These are phyloP conservation scores for Ornithoptera alexandrae DNA, from an alignment of 2,888 invertebrate species.

Conservation along the genomic window DNA sequence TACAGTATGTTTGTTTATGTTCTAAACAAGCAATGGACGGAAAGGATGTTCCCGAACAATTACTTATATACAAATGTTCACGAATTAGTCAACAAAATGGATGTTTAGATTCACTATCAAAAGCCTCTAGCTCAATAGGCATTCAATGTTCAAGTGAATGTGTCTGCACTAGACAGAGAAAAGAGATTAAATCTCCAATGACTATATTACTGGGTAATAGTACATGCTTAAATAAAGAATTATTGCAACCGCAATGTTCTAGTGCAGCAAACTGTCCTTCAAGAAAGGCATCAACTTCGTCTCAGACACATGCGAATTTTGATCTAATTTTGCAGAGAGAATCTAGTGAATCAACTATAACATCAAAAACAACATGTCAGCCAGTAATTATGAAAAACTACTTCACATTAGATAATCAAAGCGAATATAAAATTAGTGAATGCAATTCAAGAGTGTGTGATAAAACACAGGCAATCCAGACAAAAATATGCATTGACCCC, in stretches of 20 bases:
- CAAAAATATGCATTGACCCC: slow-evolving; percentile 70
- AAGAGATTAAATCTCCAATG: slow-evolving; percentile 28
- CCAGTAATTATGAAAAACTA: slow-evolving; percentile 21
- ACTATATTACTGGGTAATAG: slow-evolving; percentile 30
- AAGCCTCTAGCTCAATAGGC: slow-evolving; percentile 35
- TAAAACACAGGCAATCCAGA: slow-evolving; percentile 63
- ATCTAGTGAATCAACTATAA: slow-evolving; percentile 37
- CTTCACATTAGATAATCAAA: slow-evolving; percentile 9
- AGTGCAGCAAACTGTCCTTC: slow-evolving; percentile 20
- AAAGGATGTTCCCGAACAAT: slow-evolving; percentile 49
- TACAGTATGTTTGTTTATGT: slow-evolving; percentile 63
- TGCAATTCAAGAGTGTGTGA: slow-evolving; percentile 38
- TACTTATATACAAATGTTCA: slow-evolving; percentile 61
- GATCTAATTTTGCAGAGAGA: slow-evolving; percentile 41
- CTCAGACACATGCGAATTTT: slow-evolving; percentile 57
- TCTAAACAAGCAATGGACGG: slow-evolving; percentile 41
- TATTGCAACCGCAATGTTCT: slow-evolving; percentile 29
- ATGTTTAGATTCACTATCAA: slow-evolving; percentile 38
- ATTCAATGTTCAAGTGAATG: slow-evolving; percentile 34
- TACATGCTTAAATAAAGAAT: slow-evolving; percentile 32
- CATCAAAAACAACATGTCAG: slow-evolving; percentile 30
- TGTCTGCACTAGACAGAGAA: slow-evolving; percentile 27
- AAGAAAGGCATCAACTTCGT: slow-evolving; percentile 52
- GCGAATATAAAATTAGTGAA: slow-evolving; percentile 1
- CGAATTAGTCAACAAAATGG: slow-evolving; percentile 46